Base-by-base conservation (phyloP, 1,140 invertebrate species). In the Pseudomyrmex sp. region DNA sequence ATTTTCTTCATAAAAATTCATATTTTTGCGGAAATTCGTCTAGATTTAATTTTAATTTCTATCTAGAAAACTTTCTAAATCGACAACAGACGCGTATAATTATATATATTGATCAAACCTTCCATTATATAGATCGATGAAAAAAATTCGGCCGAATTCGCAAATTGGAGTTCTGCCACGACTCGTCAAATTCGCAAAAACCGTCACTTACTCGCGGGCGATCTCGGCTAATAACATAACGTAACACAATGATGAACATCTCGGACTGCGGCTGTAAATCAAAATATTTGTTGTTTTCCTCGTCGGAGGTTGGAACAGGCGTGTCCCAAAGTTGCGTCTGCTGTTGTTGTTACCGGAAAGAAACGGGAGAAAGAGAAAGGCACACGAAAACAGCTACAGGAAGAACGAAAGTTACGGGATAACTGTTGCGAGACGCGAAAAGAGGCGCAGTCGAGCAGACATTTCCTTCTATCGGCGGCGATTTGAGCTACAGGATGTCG, bases 211-310 rank as follows among this genome's bases (percentile, higher is more conserved):
- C 35, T 35, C 35, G 35, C 35, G 35, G 5, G 5, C 7, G 50
- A 1, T 52, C 13, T 52, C 50, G 50, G 50, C 58, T 65, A 77
- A 54, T 44, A 74, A 75, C n/a, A 13, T 46, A 35, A 54, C 23
- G 18, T 76, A 35, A 3, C 48, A 13, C 58, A 18, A 63, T 74
- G 72, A 82, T 82, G 61, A 75, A 80, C 44, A 74, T 52, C 61
- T 82, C 58, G 58, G 59, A 75, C 48, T 44, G 20, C 70, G 69
- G 70, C 59, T 82, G 65, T 80, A 74, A 70, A 84, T 84, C 77
- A 86, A 86, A 80, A 87, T 88, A 88, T 88, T 87, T 80, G 85
- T 87, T 68, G 46, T 56, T 86, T 86, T 85, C 80, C 74, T 23
- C 68, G 82, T 44, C n/a, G 26, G 54, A 83, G 59, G 5, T 35